Percentiles rank a stretch among this genome's conserved stretches.
Conservation (phyloP, 2,888 invertebrate genomes). For the Melolontha melolontha region DNA sequence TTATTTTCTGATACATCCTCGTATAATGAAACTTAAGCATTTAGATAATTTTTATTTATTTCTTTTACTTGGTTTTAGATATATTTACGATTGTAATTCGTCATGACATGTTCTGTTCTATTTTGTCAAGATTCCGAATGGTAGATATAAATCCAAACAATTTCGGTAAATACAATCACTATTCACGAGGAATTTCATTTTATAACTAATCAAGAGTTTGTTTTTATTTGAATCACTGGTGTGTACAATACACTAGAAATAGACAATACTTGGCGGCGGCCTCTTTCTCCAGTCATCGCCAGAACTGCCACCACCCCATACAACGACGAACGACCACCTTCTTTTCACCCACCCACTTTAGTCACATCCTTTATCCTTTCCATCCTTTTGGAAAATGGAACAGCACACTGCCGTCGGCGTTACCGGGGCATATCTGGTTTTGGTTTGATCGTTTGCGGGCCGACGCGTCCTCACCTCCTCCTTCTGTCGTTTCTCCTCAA, state of each 20-base stretch:
- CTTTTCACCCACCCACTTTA: constrained; percentile 19
- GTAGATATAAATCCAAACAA: constrained; percentile 2
- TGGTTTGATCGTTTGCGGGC: constrained; percentile 29
- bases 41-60: too few species aligned
- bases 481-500: constrained; percentile 5
- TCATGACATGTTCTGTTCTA: too few species aligned
- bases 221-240: constrained; percentile 15
- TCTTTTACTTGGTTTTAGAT: too few species aligned
- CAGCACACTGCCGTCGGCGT: constrained; percentile 7
- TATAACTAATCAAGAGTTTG: constrained; percentile 28
- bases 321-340: constrained; percentile 7
- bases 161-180: constrained; percentile 9
- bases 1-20: too few species aligned
- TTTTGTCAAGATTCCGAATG: background rate
- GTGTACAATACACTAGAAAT: background rate
- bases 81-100: too few species aligned
- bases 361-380: constrained; percentile 16
- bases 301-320: background rate
- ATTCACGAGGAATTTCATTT: constrained; percentile 22
- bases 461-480: constrained; percentile 11
- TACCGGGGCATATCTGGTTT: constrained; percentile 27
- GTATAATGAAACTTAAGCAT: too few species aligned
- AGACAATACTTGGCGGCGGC: constrained; percentile 14
- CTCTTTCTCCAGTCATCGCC: background rate
- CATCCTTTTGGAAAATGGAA: constrained; percentile 22